Conservation (phyloP, 2,113 vertebrate species). For the Caloenas nicobarica region DNA sequence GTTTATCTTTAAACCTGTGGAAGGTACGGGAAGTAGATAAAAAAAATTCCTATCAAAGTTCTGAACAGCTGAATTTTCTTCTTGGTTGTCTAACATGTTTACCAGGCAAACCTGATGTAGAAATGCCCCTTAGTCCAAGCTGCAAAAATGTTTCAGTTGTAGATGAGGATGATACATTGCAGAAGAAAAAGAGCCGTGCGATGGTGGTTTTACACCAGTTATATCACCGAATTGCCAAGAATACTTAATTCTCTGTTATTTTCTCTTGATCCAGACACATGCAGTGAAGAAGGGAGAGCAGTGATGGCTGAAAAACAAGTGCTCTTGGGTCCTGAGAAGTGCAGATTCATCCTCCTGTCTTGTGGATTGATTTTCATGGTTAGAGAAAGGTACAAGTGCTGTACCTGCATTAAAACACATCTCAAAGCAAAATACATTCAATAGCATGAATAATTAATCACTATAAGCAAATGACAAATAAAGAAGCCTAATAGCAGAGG, state of each 20-base stretch:
- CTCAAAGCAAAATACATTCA: background rate
- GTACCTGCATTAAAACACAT: background rate
- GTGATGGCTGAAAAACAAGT: background rate
- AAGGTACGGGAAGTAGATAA: background rate
- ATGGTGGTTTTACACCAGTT: background rate
- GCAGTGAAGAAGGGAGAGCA: background rate
- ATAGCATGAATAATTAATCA: slow-evolving; percentile 42
- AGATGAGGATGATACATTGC: background rate
- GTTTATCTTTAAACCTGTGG: background rate
- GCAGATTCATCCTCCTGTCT: background rate
- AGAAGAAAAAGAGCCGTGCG: background rate
- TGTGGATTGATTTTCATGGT: background rate
- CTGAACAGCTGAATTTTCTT: background rate
- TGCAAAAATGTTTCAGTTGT: background rate
- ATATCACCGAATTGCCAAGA: background rate
- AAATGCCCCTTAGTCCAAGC: background rate
- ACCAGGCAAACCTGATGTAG: background rate
- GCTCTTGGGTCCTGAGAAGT: background rate
- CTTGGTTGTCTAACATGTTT: background rate
- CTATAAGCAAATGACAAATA: background rate
- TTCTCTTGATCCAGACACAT: background rate
- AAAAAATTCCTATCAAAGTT: background rate
- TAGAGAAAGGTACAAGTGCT: background rate
- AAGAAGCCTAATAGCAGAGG: slow-evolving; percentile 31
- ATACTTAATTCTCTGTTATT: background rate